These are phyloP conservation scores for Galeopsomyia nigrocyanea DNA, from an alignment of 2,888 invertebrate genomes.

Conservation along the genomic window DNA sequence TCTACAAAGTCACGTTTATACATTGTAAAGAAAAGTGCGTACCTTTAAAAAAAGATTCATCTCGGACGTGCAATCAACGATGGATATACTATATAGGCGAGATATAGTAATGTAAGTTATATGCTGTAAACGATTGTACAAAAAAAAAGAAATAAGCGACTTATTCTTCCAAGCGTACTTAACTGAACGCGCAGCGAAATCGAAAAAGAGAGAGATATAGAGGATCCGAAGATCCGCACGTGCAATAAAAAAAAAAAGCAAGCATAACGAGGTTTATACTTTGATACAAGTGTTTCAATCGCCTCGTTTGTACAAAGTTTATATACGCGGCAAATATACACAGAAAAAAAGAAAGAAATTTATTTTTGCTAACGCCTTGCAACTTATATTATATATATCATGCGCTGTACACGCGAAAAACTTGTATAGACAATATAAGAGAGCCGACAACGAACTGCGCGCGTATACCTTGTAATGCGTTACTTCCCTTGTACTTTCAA, in stretches of 20 bases:
- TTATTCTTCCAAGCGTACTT: constrained; percentile 43
- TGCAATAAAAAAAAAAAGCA: constrained; percentile 60
- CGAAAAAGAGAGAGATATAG: constrained; percentile 24
- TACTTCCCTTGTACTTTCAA: constrained; percentile 6
- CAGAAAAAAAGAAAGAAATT: constrained; percentile 55
- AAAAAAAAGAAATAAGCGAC: constrained; percentile 23
- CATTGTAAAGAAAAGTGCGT: too few species aligned
- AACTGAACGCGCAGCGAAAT: constrained; percentile 26
- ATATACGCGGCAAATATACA: constrained; percentile 39
- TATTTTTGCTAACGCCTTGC: constrained; percentile 64
- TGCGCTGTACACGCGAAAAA: constrained; percentile 26
- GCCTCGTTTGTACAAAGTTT: constrained; percentile 61
- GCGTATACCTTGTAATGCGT: constrained; percentile 13
- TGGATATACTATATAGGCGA: too few species aligned
- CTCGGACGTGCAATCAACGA: neutral
- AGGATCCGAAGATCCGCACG: constrained; percentile 56
- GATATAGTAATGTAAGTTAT: neutral
- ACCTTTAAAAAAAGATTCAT: too few species aligned
- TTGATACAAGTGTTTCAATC: constrained; percentile 9
- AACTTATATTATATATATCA: too few species aligned
- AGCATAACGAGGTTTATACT: constrained; percentile 16
- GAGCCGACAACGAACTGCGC: constrained; percentile 31
- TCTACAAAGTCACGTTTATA: too few species aligned
- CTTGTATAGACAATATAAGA: constrained; percentile 16
- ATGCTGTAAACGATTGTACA: constrained; percentile 39